A percentile compares a stretch with the other conserved stretches of the same genome.
These are phyloP conservation scores for Mus spicilegus DNA, from an alignment of 2,113 vertebrate species.

Conservation along the genomic window DNA sequence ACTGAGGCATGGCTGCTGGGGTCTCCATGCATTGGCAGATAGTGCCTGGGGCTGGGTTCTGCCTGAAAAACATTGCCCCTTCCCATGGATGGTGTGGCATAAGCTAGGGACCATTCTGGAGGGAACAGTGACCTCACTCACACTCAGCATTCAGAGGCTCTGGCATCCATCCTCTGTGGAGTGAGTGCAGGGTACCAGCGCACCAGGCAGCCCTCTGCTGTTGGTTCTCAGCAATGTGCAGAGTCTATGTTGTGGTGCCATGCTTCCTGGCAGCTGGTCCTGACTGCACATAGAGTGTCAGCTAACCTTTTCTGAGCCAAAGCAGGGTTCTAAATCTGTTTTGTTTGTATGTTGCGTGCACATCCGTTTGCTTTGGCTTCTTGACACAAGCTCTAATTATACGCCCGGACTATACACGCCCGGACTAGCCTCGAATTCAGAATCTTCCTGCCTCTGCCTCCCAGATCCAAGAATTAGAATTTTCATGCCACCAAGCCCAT, in stretches of 20 bases:
- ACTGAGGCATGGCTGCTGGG: fast-evolving
- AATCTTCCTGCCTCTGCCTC: not conserved
- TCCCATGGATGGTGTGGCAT: not conserved
- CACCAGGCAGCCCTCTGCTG: not conserved
- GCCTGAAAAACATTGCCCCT: no score
- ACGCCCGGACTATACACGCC: no score
- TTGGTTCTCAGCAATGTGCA: not conserved
- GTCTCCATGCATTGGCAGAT: not conserved
- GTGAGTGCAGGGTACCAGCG: not conserved
- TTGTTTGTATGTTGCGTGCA: not conserved
- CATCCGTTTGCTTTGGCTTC: not conserved
- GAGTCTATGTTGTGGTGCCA: fast-evolving
- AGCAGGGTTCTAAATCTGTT: not conserved
- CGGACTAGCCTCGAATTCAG: not conserved
- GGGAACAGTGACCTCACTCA: not conserved
- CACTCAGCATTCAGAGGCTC: not conserved
- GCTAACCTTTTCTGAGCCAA: not conserved
- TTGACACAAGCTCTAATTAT: not conserved
- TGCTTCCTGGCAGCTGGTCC: not conserved
- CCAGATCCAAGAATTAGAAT: not conserved
- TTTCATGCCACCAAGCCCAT: not conserved
- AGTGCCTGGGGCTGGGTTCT: not conserved
- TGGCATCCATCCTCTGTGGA: not conserved
- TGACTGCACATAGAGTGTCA: not conserved
- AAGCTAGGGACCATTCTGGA: not conserved